Evolutionary conservation across 2,888 invertebrate species (phyloP), one percentile per base, ranked within the genome.

Genomic region (Onthophagus sagittarius): DNA sequence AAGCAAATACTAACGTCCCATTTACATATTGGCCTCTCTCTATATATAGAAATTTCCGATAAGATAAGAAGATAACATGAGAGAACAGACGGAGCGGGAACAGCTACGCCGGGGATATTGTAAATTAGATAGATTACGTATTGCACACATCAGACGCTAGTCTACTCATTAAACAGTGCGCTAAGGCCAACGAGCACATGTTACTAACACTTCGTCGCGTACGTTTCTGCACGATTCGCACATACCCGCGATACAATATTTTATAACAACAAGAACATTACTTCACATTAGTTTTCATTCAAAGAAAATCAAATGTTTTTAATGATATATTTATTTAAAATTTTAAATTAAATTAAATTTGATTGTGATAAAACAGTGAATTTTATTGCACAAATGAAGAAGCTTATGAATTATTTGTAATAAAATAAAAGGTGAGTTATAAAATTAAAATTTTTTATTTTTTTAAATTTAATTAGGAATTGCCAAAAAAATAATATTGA

Each of bases 1-100:
- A 53, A 53, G 39, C 39, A 53, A 53, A 53, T 53, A 53, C 39
- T 53, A 53, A 7, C 39, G 39, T 7, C 62, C 33, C 70, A 70
- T 70, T 72, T 64, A 64, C 65, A 65, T 39, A 71, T 63, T 62
- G n/a, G 65, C 63, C 32, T 23, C 39, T 53, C 39, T 31, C 78
- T 81, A 80, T 82, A 81, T 81, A 80, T 82, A 82, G 79, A 53
- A 53, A 1, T 77, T 76, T 77, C 77, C 80, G 83, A 83, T 83
- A 83, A 83, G 83, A 83, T 83, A 83, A 82, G 77, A 74, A 53
- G 70, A 65, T 15, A 31, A n/a, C 9, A 11, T 7, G 39, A 11
- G 39, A 53, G 39, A 53, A 53, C 39, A 53, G 39, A 53, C 81
- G 78, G 72, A 69, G 76, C 78, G 79, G 77, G 39, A 53, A 53